These are phyloP conservation scores for Mustela lutreola DNA, from an alignment of 2,113 vertebrate species.

Conservation along the genomic window DNA sequence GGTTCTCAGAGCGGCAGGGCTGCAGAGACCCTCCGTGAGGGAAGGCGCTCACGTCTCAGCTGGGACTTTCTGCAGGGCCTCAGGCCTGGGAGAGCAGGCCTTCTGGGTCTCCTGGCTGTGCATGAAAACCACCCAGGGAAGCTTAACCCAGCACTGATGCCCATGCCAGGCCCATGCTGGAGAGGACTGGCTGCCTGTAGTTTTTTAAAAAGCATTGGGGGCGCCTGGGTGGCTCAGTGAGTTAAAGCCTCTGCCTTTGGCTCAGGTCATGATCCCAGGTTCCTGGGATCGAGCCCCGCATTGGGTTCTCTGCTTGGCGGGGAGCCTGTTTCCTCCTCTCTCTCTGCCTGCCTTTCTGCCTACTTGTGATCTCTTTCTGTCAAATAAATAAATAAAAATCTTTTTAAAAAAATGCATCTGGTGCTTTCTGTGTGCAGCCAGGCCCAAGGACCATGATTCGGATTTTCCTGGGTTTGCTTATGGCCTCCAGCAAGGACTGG, in stretches of 20 bases:
- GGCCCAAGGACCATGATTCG: not conserved
- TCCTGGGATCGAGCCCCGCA: too few species aligned
- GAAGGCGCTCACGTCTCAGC: not conserved
- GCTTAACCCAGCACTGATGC: too few species aligned
- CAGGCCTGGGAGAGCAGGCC: not conserved
- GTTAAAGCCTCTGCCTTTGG: too few species aligned
- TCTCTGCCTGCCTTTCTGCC: too few species aligned
- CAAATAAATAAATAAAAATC: too few species aligned
- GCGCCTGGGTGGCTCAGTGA: too few species aligned
- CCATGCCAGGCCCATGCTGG: too few species aligned
- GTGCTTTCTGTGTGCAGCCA: not conserved
- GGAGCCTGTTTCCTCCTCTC: too few species aligned
- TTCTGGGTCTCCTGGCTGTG: not conserved
- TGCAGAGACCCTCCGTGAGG: too few species aligned
- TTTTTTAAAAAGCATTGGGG: not conserved
- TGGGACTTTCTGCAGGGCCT: not conserved
- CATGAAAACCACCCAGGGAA: not conserved
- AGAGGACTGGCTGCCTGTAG: not conserved
- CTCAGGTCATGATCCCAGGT: too few species aligned
- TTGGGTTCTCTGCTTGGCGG: too few species aligned
- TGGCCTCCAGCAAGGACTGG: not conserved
- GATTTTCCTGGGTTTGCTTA: not conserved
- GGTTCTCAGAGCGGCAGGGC: not conserved
- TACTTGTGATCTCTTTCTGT: too few species aligned
- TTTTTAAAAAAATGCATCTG: not conserved